Base-by-base conservation (phyloP, 1,140 invertebrate genomes). In the Cydia amplana region DNA sequence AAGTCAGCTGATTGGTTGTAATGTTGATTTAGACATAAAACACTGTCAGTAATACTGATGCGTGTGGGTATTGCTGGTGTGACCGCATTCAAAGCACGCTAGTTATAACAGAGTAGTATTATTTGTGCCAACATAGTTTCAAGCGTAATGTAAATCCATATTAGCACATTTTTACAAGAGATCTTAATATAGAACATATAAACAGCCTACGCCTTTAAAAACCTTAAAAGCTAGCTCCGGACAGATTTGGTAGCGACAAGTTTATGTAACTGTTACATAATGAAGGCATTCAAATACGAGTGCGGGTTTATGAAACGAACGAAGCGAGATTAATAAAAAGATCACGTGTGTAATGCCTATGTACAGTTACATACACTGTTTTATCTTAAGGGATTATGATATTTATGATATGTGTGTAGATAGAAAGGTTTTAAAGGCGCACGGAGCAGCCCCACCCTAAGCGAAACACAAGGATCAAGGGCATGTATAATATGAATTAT, bases 101-200 rank as follows among this genome's bases (percentile, higher is more conserved):
- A 9, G 14, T 49, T 55, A 55, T 55, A 55, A n/a, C 51, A 55
- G 0, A 55, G n/a, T 55, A 55, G n/a, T 55, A 55, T 55, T 55
- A 55, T 20, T 55, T 2, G 51, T 55, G n/a, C 51, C 3, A 55
- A 18, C 51, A 18, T 20, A 55, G 14, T 18, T 51, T 51, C 16
- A 51, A 51, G 49, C 51, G 7, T n/a, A 16, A 55, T 7, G 4
- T 16, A 20, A 18, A 55, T 55, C 51, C 20, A 55, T 18, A 55
- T 55, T 55, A 16, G 51, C 46, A 49, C 51, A 16, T 55, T 55
- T 51, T 55, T 55, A 55, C 51, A 55, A 51, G 49, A 51, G 49
- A 55, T 18, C 51, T 20, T 55, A 20, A 55, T 1, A 55, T 55
- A 55, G n/a, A 9, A 55, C 51, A 55, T 55, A 20, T 55, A 55